A percentile compares a stretch with the other conserved stretches of the same genome.
Conservation (phyloP, 2,113 vertebrate species). For the Prietella phreatophila region DNA sequence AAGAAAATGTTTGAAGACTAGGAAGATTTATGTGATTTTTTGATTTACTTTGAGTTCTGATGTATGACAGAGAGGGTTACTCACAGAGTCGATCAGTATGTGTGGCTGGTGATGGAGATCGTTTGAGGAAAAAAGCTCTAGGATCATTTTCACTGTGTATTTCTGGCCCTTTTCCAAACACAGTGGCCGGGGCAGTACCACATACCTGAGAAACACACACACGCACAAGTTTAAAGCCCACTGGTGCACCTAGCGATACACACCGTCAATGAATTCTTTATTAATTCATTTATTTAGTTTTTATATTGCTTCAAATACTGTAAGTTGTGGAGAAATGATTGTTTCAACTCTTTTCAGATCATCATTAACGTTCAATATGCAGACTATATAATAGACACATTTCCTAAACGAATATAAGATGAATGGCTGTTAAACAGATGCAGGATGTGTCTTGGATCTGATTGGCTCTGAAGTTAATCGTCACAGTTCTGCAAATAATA, state of each 20-base stretch:
- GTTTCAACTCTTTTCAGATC: neutral
- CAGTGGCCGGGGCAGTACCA: conserved; percentile 79
- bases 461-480: neutral
- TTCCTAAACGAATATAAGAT: neutral
- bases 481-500: neutral
- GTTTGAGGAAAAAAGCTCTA: conserved; percentile 79
- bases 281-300: neutral
- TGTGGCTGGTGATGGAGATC: conserved; percentile 79
- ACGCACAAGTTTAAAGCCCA: neutral
- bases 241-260: neutral
- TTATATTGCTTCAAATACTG: neutral
- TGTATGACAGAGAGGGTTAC: conserved; percentile 48
- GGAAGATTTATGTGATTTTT: neutral
- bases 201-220: conserved; percentile 71
- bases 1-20: neutral
- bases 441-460: neutral
- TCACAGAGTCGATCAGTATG: conserved; percentile 90
- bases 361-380: neutral
- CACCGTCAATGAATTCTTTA: neutral
- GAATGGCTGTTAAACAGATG: neutral
- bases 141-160: conserved; percentile 83
- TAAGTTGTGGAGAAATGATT: neutral
- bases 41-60: neutral
- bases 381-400: neutral
- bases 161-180: conserved; percentile 91